Base-by-base conservation (phyloP, 2,113 vertebrate species). In the Salvelinus sp. region DNA sequence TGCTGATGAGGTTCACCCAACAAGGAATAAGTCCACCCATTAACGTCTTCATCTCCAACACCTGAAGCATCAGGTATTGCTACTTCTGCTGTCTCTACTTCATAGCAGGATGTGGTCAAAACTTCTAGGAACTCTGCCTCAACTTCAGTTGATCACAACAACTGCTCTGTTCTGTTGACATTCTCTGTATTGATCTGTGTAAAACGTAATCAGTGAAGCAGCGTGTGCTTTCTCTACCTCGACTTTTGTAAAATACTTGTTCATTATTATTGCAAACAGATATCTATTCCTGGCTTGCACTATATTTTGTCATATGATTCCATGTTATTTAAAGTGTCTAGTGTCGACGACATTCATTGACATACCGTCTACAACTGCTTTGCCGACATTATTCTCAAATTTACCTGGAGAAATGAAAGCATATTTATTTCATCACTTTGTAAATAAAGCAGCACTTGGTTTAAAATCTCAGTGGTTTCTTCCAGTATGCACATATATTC, bases 191-290 rank as follows among this genome's bases (percentile, higher is more conserved):
- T 10, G 76, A 79, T 48, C 54, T n/a, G 12, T 76, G 76, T 86
- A 76, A 86, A 69, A 70, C 73, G 7, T 44, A 44, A 82, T 81
- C 82, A 79, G 75, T 83, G 3, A 44, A 88, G 75, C 82, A 81
- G 76, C 79, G 75, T 85, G 81, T 85, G 80, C 83, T 85, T 91
- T 77, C 64, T 92, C 91, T 93, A 92, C 91, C 91, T 93, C 90
- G 60, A 82, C 78, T 89, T 89, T 85, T 75, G 64, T 85, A 20
- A 57, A 82, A 72, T 54, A 82, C 72, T 86, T 44, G 81, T 87
- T 38, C 33, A 44, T 84, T 67, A 82, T 82, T 83, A 22, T 65
- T 76, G 48, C 50, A 62, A 80, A 83, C 75, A 79, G 79, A 70
- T 69, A 67, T 76, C 30, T 33, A 71, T 74, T n/a, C 62, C 75